Evolutionary conservation across 2,113 vertebrate species (phyloP).

Genomic region (Chlorodrepanis virens): DNA sequence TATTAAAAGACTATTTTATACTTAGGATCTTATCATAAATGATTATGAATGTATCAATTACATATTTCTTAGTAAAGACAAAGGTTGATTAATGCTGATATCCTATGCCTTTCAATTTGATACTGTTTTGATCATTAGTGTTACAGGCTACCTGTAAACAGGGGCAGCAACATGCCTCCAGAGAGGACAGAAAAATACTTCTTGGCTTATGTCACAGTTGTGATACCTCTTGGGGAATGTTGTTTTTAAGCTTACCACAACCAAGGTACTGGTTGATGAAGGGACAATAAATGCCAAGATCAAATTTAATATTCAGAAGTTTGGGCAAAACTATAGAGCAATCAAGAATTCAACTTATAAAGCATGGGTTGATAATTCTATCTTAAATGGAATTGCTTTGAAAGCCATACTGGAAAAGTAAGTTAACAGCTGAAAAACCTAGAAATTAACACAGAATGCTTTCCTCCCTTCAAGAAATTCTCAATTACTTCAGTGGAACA

Average conservation of each 20-base stretch:
- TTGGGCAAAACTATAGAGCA: background rate
- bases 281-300: background rate
- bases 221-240: slow-evolving; percentile 59
- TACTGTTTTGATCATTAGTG: slow-evolving; percentile 67
- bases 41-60: background rate
- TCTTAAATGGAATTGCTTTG: background rate
- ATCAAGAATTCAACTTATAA: background rate
- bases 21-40: background rate
- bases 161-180: slow-evolving; percentile 29
- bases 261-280: background rate
- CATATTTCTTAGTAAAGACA: background rate
- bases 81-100: background rate
- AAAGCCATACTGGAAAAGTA: background rate
- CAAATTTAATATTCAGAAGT: background rate
- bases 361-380: background rate
- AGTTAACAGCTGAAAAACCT: background rate
- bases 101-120: background rate
- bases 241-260: slow-evolving; percentile 71
- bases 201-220: slow-evolving; percentile 1
- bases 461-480: background rate
- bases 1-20: background rate
- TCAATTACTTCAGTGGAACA: background rate
- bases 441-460: background rate
- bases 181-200: slow-evolving; percentile 31
- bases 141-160: slow-evolving; percentile 69